These are phyloP conservation scores for Ormyrus pomaceus DNA, from an alignment of 2,888 invertebrate genomes.

Conservation along the genomic window DNA sequence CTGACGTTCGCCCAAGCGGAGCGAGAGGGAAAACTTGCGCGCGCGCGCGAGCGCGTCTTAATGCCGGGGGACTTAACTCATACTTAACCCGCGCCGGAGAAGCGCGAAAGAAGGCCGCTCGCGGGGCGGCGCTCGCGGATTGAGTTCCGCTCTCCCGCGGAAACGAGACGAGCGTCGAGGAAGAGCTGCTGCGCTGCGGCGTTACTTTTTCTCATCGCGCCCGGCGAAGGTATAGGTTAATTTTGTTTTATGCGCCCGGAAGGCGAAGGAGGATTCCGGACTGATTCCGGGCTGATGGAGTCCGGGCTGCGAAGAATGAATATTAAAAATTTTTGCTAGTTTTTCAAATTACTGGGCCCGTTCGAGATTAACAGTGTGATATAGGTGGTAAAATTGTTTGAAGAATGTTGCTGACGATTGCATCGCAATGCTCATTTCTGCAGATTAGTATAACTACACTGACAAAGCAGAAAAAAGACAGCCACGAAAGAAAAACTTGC, in stretches of 20 bases:
- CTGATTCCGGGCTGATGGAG: too few species aligned
- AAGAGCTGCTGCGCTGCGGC: too few species aligned
- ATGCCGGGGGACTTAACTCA: slow-evolving; percentile 72
- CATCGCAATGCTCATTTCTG: too few species aligned
- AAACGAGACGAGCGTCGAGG: too few species aligned
- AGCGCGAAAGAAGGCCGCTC: slow-evolving; percentile 15
- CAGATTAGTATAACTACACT: background rate
- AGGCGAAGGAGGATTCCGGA: too few species aligned
- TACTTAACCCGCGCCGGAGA: slow-evolving; percentile 65
- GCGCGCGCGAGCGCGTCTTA: slow-evolving; percentile 65
- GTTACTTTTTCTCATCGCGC: background rate
- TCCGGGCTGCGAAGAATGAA: too few species aligned
- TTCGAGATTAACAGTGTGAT: too few species aligned
- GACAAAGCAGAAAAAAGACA: background rate
- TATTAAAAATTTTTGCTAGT: too few species aligned
- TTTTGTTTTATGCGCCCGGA: too few species aligned
- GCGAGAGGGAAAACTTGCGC: slow-evolving; percentile 37
- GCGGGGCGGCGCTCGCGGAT: slow-evolving; percentile 3
- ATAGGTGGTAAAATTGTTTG: too few species aligned
- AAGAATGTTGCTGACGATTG: too few species aligned
- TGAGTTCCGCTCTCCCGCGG: background rate
- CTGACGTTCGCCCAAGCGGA: slow-evolving; percentile 52
- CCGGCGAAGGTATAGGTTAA: background rate
- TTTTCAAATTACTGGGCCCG: too few species aligned
- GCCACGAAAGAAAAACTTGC: background rate